These are phyloP conservation scores for Cephalopachus bancanus DNA, from an alignment of 2,797 vertebrate species.

Conservation along the genomic window DNA sequence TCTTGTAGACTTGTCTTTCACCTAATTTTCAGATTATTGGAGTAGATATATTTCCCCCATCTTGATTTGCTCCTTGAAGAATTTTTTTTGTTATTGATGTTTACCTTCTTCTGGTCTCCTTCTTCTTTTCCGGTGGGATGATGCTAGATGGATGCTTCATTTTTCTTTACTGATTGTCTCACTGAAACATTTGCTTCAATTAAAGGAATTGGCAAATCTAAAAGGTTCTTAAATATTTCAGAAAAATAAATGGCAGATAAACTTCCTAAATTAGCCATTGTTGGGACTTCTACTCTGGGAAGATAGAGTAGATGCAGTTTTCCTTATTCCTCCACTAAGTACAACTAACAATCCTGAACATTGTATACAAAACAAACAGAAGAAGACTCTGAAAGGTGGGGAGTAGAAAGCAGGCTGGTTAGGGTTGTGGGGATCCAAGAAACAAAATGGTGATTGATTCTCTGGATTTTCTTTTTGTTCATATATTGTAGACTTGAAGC, in stretches of 20 bases:
- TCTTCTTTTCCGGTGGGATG: neutral
- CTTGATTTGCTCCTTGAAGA: neutral
- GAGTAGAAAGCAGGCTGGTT: neutral
- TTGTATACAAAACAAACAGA: neutral
- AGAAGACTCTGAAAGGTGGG: neutral
- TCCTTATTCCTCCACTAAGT: neutral
- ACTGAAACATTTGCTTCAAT: constrained; percentile 63
- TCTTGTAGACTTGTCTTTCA: neutral
- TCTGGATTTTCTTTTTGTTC: neutral
- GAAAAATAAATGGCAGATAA: constrained; percentile 73
- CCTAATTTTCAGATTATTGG: neutral
- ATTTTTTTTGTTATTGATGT: neutral
- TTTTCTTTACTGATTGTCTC: constrained; percentile 37
- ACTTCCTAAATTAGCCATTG: constrained; percentile 49
- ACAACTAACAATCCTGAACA: neutral
- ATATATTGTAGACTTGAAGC: neutral
- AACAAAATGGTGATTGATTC: neutral
- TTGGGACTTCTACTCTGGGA: constrained; percentile 51
- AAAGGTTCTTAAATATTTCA: constrained; percentile 79
- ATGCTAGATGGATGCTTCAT: neutral
- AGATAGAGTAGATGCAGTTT: neutral
- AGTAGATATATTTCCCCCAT: neutral
- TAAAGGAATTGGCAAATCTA: constrained; percentile 67
- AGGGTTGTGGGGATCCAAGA: neutral
- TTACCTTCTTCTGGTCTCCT: neutral